Evolutionary conservation across 2,797 vertebrate species (phyloP).

Genomic region (Prunella strophiata): DNA sequence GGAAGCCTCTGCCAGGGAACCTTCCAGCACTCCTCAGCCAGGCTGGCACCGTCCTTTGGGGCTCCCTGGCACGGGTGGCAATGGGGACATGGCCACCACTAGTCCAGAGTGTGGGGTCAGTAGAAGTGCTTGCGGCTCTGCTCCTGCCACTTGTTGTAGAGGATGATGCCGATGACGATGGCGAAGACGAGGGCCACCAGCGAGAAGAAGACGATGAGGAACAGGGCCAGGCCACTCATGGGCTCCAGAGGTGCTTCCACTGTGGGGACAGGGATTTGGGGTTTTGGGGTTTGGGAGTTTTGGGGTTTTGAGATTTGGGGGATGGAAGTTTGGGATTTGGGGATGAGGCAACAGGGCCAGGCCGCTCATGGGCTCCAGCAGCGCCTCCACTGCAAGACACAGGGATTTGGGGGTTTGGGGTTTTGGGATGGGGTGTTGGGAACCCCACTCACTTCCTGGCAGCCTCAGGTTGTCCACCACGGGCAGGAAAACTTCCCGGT

Average conservation of each 20-base stretch:
- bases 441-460: slow-evolving; percentile 74
- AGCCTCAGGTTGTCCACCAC: slow-evolving; percentile 92
- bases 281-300: too few relatives aligned
- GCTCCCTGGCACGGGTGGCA: too few relatives aligned
- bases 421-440: too few relatives aligned
- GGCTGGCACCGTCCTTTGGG: too few relatives aligned
- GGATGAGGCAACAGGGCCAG: too few relatives aligned
- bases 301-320: too few relatives aligned
- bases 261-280: slow-evolving; percentile 6
- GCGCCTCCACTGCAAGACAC: too few relatives aligned
- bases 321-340: too few relatives aligned
- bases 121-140: slow-evolving; percentile 94
- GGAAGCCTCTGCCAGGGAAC: too few relatives aligned
- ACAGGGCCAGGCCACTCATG: slow-evolving; percentile 87
- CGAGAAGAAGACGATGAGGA: slow-evolving; percentile 91
- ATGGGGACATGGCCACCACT: neutral
- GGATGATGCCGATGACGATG: slow-evolving; percentile 86
- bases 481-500: slow-evolving; percentile 88
- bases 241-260: slow-evolving; percentile 78
- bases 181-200: slow-evolving; percentile 90
- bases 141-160: slow-evolving; percentile 94
- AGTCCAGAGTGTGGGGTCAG: slow-evolving; percentile 70
- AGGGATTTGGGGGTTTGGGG: too few relatives aligned
- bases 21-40: too few relatives aligned
- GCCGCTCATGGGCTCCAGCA: too few relatives aligned